phyloP scores from a whole-genome alignment of 2,888 invertebrate species.

The Metopia argyrocephala region DNA sequence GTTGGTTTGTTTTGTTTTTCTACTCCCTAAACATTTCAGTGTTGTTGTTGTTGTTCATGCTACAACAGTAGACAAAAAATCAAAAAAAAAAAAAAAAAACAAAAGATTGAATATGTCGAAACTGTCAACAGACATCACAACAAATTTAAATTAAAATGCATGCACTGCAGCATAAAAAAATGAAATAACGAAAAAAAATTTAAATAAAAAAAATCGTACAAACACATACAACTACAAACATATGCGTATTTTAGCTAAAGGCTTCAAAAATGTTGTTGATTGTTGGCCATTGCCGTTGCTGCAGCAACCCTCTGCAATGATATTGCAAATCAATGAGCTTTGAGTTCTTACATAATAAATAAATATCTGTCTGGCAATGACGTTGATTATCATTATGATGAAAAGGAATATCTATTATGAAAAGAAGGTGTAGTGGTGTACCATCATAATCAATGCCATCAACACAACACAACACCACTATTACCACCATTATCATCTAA shows the following conservation, averaged over 20 bases:
- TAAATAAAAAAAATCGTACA: not conserved
- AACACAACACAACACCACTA: no score
- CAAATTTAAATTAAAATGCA: constrained; percentile 59
- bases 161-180: constrained; percentile 10
- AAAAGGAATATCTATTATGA: not conserved
- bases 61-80: no score
- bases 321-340: constrained; percentile 23
- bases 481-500: not conserved
- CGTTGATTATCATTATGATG: not conserved
- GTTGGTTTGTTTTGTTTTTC: constrained; percentile 12
- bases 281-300: no score
- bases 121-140: constrained; percentile 62
- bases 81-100: constrained; percentile 14
- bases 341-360: constrained; percentile 39
- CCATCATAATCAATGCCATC: not conserved
- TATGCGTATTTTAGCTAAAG: not conserved
- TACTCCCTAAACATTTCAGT: constrained; percentile 6
- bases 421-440: not conserved
- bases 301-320: constrained; percentile 12
- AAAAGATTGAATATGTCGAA: constrained; percentile 61
- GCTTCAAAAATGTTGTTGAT: not conserved
- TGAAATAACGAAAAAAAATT: not conserved
- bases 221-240: constrained; percentile 2
- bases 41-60: not conserved
- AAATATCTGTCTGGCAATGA: not conserved